Percentiles rank a stretch among this genome's conserved stretches.
Conservation (phyloP, 2,888 invertebrate genomes). For the Heliconius ethilla region DNA sequence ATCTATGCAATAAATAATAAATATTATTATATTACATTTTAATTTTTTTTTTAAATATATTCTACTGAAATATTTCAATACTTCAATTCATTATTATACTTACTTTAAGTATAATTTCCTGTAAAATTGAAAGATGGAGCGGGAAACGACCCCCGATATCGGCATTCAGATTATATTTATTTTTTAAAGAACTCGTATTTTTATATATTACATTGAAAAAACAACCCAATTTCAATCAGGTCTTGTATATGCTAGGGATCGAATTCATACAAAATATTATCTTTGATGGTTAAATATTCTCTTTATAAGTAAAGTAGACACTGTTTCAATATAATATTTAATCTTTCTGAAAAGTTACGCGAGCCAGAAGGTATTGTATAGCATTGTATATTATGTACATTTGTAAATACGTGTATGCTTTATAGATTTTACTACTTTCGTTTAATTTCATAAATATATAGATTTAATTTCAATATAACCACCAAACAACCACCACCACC, state of each 20-base stretch:
- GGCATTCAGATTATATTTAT: conserved; percentile 62
- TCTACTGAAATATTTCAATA: no score
- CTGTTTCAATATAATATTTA: neutral
- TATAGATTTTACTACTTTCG: neutral
- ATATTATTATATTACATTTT: no score
- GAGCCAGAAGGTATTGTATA: neutral
- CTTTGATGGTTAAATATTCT: neutral
- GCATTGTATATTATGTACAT: neutral
- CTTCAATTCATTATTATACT: neutral
- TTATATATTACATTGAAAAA: no score
- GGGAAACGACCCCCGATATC: conserved; percentile 76
- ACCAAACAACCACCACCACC: no score
- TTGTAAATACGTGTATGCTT: neutral
- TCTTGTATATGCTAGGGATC: neutral
- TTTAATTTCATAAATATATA: neutral
- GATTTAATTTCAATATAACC: neutral
- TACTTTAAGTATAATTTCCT: conserved; percentile 44
- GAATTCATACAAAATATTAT: neutral
- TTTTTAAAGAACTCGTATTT: no score
- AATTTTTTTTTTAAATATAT: no score
- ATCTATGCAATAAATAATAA: no score
- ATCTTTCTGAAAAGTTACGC: neutral
- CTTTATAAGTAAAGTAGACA: neutral
- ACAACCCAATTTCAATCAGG: neutral
- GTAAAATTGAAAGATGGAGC: conserved; percentile 81